Percentiles rank a stretch among this genome's conserved stretches.
phyloP scores from a whole-genome alignment of 1,140 invertebrate species.

The Sitobion miscanthi region DNA sequence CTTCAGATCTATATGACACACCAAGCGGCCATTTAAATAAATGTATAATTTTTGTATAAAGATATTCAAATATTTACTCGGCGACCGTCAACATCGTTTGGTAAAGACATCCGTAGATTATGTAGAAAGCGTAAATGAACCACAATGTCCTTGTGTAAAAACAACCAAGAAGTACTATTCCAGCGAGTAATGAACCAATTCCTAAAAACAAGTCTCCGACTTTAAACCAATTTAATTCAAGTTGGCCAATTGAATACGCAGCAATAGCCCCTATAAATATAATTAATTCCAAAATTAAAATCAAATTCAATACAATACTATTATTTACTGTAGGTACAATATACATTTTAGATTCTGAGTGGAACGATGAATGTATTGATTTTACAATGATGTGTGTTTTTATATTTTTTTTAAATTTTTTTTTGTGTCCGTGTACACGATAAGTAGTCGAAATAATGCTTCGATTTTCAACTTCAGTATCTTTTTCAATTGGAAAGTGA shows the following conservation, averaged over 20 bases:
- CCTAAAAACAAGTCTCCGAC: slow-evolving; percentile 25
- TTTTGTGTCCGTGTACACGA: no score
- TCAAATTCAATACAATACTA: not conserved
- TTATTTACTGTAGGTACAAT: no score
- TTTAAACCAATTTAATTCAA: slow-evolving; percentile 24
- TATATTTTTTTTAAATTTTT: no score
- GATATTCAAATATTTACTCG: slow-evolving; percentile 66
- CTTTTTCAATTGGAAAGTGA: no score
- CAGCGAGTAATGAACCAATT: slow-evolving; percentile 64
- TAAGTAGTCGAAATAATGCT: no score
- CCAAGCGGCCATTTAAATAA: not conserved
- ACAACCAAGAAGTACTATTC: slow-evolving; percentile 69
- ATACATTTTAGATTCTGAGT: no score
- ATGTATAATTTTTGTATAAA: not conserved
- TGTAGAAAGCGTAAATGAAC: slow-evolving; percentile 77
- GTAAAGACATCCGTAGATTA: slow-evolving; percentile 78
- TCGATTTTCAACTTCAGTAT: no score
- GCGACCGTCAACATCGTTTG: slow-evolving; percentile 84
- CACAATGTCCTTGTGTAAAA: slow-evolving; percentile 71
- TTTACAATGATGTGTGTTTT: no score
- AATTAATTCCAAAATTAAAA: not conserved
- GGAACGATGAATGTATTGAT: no score
- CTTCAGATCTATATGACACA: slow-evolving; percentile 73
- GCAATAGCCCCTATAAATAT: slow-evolving; percentile 22
- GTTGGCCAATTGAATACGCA: slow-evolving; percentile 36